These are phyloP conservation scores for Dynastes grantii DNA, from an alignment of 2,888 invertebrate genomes.

Conservation along the genomic window DNA sequence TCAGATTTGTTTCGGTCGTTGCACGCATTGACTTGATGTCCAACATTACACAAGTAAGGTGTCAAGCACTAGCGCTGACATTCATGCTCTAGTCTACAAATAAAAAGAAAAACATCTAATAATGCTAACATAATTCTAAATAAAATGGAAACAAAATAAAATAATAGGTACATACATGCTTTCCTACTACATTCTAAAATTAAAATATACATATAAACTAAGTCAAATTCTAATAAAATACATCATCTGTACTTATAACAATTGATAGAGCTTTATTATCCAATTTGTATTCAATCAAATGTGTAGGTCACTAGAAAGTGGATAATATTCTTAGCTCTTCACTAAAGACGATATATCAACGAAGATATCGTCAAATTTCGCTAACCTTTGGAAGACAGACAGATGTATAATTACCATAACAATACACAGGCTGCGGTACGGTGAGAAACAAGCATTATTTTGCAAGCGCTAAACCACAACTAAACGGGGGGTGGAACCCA, in stretches of 20 bases:
- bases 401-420: constrained; percentile 51
- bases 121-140: background rate
- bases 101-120: constrained; percentile 46
- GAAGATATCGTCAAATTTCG: constrained; percentile 26
- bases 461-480: constrained; percentile 52
- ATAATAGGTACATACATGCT: constrained; percentile 25
- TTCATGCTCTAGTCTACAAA: constrained; percentile 62
- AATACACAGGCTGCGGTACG: constrained; percentile 39
- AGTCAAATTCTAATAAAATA: constrained; percentile 31
- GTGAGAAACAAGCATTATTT: constrained; percentile 48
- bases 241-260: constrained; percentile 36
- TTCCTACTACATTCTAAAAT: background rate
- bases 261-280: constrained; percentile 40
- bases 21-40: constrained; percentile 83
- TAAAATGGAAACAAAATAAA: constrained; percentile 36
- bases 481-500: constrained; percentile 67
- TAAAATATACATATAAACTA: background rate
- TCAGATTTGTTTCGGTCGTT: constrained; percentile 78
- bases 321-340: constrained; percentile 37
- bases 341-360: background rate
- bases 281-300: constrained; percentile 54
- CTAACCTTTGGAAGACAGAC: constrained; percentile 53
- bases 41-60: constrained; percentile 76
- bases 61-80: constrained; percentile 62
- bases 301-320: constrained; percentile 53